Conservation (phyloP, 2,888 invertebrate species). For the Aethes cnicana region DNA sequence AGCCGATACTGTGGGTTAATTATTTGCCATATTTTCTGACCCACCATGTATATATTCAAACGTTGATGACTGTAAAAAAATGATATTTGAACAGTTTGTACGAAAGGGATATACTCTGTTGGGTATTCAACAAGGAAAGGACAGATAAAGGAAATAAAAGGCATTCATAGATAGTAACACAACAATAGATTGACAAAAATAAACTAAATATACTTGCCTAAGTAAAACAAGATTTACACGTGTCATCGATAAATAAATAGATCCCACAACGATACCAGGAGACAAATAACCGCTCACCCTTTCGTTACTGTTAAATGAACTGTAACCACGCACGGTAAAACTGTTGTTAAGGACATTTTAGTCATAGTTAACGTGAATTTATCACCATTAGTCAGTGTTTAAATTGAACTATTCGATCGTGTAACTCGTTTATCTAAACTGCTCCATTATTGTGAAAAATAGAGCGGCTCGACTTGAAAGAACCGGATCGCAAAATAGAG, state of each 20-base stretch:
- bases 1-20: no score
- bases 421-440: slow-evolving; percentile 31
- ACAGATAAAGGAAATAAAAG: no score
- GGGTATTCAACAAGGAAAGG: no score
- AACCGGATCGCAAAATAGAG: slow-evolving; percentile 13
- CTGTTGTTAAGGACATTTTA: slow-evolving; percentile 51
- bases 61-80: no score
- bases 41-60: no score
- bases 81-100: no score
- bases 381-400: slow-evolving; percentile 50
- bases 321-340: slow-evolving; percentile 62
- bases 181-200: slow-evolving; percentile 1
- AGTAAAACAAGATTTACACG: slow-evolving; percentile 29
- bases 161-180: no score
- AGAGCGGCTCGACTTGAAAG: slow-evolving; percentile 21
- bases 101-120: no score
- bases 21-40: no score
- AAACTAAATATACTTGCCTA: slow-evolving; percentile 5
- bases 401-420: slow-evolving; percentile 32
- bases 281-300: slow-evolving; percentile 42
- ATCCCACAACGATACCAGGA: slow-evolving; percentile 42
- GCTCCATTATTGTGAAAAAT: slow-evolving; percentile 31
- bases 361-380: slow-evolving; percentile 54
- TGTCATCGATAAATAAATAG: slow-evolving; percentile 35
- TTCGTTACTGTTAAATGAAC: slow-evolving; percentile 64